phyloP scores from a whole-genome alignment of 2,797 vertebrate species.

The Anguilla obscura region DNA sequence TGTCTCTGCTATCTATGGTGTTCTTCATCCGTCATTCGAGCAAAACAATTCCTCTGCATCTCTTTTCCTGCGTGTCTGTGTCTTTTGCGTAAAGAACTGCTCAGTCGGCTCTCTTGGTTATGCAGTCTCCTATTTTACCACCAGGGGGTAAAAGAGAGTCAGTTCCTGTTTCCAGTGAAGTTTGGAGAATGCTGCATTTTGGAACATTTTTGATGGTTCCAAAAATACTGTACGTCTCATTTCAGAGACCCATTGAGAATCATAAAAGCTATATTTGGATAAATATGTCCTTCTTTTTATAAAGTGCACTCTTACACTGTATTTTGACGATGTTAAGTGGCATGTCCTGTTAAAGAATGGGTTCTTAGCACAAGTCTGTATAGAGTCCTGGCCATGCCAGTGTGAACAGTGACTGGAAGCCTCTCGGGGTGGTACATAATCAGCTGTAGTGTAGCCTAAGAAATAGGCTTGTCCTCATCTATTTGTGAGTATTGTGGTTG shows the following conservation, averaged over 20 bases:
- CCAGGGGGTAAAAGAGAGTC: conserved; percentile 1
- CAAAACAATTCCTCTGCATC: neutral
- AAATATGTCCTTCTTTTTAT: neutral
- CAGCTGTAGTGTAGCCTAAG: neutral
- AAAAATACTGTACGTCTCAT: neutral
- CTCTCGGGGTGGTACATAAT: neutral
- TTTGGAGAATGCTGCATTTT: neutral
- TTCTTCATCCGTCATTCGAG: neutral
- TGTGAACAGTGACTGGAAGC: neutral
- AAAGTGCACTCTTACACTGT: too few species aligned
- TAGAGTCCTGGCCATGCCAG: neutral
- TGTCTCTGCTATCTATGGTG: neutral
- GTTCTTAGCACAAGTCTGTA: neutral
- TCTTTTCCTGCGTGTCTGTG: neutral
- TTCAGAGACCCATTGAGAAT: neutral
- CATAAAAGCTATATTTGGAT: neutral
- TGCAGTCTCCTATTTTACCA: neutral
- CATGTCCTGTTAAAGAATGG: too few species aligned
- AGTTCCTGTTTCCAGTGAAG: neutral
- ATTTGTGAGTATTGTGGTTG: neutral
- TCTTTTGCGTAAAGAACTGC: neutral
- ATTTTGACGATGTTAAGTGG: too few species aligned
- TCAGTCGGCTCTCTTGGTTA: neutral
- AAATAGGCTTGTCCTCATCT: neutral
- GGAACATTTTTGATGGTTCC: neutral